phyloP scores from a whole-genome alignment of 2,888 invertebrate genomes.

The Anarsia innoxiella region DNA sequence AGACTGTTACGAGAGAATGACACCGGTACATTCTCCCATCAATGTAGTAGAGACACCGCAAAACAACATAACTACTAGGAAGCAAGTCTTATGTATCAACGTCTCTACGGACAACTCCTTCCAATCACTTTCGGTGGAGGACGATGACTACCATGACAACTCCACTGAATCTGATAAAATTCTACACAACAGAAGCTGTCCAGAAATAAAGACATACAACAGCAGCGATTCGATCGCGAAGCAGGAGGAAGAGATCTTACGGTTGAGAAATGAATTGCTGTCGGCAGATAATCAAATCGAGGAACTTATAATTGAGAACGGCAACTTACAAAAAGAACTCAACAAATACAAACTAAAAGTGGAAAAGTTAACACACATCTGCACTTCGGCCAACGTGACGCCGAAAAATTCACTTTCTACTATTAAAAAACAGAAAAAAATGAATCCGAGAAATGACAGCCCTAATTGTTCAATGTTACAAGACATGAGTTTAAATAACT shows the following conservation, averaged over 20 bases:
- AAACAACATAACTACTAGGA: too few relatives aligned
- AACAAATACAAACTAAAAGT: background rate
- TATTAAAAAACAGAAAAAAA: too few relatives aligned
- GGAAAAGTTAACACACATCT: background rate
- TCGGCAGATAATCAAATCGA: constrained; percentile 1
- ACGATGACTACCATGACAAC: background rate
- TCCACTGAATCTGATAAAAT: background rate
- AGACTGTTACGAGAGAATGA: too few relatives aligned
- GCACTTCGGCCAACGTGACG: background rate
- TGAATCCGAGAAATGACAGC: background rate
- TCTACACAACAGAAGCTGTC: background rate
- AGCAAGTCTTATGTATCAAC: too few relatives aligned
- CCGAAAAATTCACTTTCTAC: too few relatives aligned
- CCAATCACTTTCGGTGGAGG: background rate
- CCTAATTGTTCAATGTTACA: background rate
- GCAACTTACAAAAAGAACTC: background rate
- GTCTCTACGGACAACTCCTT: background rate
- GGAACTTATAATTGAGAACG: background rate
- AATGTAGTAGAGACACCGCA: too few relatives aligned
- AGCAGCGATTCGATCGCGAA: background rate
- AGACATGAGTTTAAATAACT: too few relatives aligned
- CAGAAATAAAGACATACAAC: background rate
- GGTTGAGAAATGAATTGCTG: background rate
- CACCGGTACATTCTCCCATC: too few relatives aligned
- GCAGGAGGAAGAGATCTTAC: background rate